Percentiles rank a stretch among this genome's conserved stretches.
Evolutionary conservation across 2,888 invertebrate genomes (phyloP).

Genomic region (Drosophila borborema): DNA sequence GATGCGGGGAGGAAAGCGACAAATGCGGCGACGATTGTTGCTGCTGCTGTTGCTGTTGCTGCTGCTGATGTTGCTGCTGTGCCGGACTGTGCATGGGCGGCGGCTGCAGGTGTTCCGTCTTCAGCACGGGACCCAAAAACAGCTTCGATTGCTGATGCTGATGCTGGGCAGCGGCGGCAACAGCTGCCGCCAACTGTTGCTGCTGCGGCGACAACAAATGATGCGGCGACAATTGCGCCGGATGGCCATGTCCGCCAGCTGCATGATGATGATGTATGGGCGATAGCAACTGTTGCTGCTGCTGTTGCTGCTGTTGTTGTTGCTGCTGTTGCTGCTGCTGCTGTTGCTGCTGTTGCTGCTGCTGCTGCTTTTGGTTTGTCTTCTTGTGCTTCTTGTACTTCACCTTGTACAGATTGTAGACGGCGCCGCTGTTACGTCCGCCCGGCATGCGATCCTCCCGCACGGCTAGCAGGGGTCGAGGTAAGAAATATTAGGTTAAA

Average conservation of each 20-base stretch:
- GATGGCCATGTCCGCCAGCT: slow-evolving; percentile 83
- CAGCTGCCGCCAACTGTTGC: slow-evolving; percentile 81
- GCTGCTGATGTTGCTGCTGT: slow-evolving; percentile 81
- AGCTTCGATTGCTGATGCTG: slow-evolving; percentile 81
- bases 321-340: slow-evolving; percentile 87
- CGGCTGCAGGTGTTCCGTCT: slow-evolving; percentile 77
- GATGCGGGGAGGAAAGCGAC: slow-evolving; percentile 79
- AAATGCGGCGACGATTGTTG: slow-evolving; percentile 67
- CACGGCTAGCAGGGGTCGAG: slow-evolving; percentile 89
- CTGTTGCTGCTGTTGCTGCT: slow-evolving; percentile 85
- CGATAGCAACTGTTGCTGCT: slow-evolving; percentile 84
- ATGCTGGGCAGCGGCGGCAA: slow-evolving; percentile 82
- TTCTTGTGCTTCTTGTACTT: slow-evolving; percentile 99
- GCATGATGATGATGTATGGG: slow-evolving; percentile 82
- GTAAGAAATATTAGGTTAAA: not conserved
- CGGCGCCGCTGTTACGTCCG: slow-evolving; percentile 98
- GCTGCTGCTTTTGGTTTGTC: slow-evolving; percentile 87
- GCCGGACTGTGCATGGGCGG: slow-evolving; percentile 80
- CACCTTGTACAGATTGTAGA: slow-evolving; percentile 99
- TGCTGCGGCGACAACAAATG: slow-evolving; percentile 81
- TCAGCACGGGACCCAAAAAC: slow-evolving; percentile 81
- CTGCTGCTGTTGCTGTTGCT: slow-evolving; percentile 74
- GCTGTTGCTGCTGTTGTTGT: slow-evolving; percentile 85
- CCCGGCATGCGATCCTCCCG: slow-evolving; percentile 99
- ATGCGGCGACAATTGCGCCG: slow-evolving; percentile 81